Evolutionary conservation across 2,888 invertebrate genomes (phyloP).

Genomic region (Drosophila meridiana): DNA sequence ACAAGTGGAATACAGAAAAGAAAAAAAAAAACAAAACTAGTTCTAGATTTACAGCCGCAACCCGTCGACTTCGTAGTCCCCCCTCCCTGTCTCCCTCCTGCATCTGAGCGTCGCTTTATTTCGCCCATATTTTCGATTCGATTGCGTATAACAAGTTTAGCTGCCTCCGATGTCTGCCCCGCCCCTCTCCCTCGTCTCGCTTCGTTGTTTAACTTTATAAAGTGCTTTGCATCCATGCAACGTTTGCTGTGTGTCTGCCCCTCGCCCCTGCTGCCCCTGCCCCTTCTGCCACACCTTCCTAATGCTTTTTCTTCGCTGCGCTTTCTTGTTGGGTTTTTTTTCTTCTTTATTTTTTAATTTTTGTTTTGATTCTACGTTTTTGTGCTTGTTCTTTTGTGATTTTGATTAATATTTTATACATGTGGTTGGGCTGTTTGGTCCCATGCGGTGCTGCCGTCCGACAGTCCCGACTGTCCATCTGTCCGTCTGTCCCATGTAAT

Average conservation of each 20-base stretch:
- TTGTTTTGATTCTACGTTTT: slow-evolving; percentile 64
- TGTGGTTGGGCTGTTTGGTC: slow-evolving; percentile 48
- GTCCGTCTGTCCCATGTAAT: slow-evolving; percentile 60
- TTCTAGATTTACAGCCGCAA: slow-evolving; percentile 75
- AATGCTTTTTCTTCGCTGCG: slow-evolving; percentile 52
- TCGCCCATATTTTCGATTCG: slow-evolving; percentile 77
- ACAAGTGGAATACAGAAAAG: slow-evolving; percentile 5
- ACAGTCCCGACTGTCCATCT: slow-evolving; percentile 26
- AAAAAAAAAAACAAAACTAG: slow-evolving; percentile 66
- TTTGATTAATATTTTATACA: slow-evolving; percentile 76
- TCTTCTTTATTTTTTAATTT: slow-evolving; percentile 64
- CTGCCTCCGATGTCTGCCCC: slow-evolving; percentile 41
- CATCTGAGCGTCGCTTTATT: slow-evolving; percentile 60
- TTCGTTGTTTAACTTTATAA: slow-evolving; percentile 63
- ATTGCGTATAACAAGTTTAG: slow-evolving; percentile 81
- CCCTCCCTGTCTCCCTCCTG: background rate
- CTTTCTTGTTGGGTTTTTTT: slow-evolving; percentile 51
- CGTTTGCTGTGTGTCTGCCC: slow-evolving; percentile 45
- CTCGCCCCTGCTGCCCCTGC: background rate
- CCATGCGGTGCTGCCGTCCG: slow-evolving; percentile 59
- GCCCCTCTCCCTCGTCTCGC: slow-evolving; percentile 23
- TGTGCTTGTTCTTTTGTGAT: slow-evolving; percentile 63
- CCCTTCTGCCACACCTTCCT: slow-evolving; percentile 40
- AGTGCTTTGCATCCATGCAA: slow-evolving; percentile 79
- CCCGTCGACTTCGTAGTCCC: slow-evolving; percentile 16